Evolutionary conservation across 2,888 invertebrate species (phyloP).

Genomic region (Sipha maydis): DNA sequence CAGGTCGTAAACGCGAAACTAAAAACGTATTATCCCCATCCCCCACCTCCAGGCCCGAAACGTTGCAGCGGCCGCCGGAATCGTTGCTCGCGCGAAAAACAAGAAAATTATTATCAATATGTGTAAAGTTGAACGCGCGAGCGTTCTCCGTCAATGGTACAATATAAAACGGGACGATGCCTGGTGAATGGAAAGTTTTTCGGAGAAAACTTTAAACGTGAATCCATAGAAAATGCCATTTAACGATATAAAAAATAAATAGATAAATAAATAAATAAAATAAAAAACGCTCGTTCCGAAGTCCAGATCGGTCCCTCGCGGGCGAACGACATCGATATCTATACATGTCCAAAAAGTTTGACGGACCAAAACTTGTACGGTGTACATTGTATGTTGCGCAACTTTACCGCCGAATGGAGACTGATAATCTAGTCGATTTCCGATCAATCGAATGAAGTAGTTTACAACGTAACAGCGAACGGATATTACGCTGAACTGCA

Average conservation of each 20-base stretch:
- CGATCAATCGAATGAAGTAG: too few species aligned
- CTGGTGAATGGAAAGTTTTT: background rate
- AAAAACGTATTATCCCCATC: background rate
- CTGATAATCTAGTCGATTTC: too few species aligned
- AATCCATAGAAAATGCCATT: background rate
- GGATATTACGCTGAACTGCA: too few species aligned
- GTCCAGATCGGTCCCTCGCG: background rate
- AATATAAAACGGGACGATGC: background rate
- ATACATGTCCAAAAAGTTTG: too few species aligned
- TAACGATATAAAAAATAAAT: too few species aligned
- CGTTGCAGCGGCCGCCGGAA: too few species aligned
- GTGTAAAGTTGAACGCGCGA: background rate
- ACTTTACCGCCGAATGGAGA: too few species aligned
- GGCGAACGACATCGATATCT: background rate
- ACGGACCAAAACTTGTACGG: too few species aligned
- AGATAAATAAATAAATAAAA: background rate
- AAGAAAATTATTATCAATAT: background rate
- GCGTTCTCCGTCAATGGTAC: background rate
- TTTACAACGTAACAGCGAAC: too few species aligned
- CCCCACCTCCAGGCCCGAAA: background rate
- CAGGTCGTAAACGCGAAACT: constrained; percentile 4
- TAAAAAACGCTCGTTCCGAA: too few species aligned
- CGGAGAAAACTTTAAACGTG: background rate
- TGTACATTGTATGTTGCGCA: too few species aligned
- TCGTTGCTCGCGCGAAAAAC: background rate